These are phyloP conservation scores for Erebia ligea DNA, from an alignment of 2,888 invertebrate species.

Conservation along the genomic window DNA sequence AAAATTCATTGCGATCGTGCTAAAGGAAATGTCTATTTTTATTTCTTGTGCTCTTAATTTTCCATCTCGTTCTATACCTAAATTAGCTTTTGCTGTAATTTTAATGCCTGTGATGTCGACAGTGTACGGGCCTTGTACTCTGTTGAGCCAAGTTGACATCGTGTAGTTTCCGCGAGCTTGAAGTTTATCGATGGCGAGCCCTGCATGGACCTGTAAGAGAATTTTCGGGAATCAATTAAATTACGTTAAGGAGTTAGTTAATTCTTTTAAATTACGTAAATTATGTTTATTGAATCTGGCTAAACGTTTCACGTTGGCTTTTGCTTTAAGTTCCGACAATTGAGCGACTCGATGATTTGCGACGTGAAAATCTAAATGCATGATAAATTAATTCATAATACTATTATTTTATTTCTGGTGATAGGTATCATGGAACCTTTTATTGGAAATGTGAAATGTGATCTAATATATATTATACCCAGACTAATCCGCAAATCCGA, in stretches of 20 bases:
- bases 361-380: background rate
- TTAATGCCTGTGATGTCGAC: conserved; percentile 88
- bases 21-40: conserved; percentile 90
- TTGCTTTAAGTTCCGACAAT: background rate
- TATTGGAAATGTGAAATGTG: no score
- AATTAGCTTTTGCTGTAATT: conserved; percentile 86
- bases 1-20: conserved; percentile 90
- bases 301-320: background rate
- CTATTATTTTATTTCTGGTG: no score
- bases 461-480: no score
- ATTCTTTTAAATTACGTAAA: no score
- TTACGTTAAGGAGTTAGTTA: no score
- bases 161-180: conserved; percentile 90
- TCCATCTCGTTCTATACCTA: conserved; percentile 89
- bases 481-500: no score
- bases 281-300: background rate
- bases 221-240: no score
- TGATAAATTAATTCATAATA: background rate
- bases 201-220: conserved; percentile 85
- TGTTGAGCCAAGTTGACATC: conserved; percentile 87
- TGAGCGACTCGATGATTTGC: background rate
- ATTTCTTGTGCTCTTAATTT: conserved; percentile 90
- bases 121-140: conserved; percentile 89
- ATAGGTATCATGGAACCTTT: no score
- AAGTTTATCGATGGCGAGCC: conserved; percentile 87